Conservation (phyloP, 2,797 vertebrate species). For the Prunella strophiata region DNA sequence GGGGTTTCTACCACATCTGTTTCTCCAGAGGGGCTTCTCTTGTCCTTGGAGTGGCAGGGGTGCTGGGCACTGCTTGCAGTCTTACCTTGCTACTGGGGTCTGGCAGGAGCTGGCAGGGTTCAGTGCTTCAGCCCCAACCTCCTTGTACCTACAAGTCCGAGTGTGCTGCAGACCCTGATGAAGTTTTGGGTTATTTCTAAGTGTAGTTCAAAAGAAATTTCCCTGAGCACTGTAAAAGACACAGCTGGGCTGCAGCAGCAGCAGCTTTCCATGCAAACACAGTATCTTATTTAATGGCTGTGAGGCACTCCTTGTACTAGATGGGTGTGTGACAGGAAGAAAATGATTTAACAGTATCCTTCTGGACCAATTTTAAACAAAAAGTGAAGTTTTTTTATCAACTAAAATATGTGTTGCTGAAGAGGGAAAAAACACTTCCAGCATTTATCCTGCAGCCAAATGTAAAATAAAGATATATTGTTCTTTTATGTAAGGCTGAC, state of each 20-base stretch:
- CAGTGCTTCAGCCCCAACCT: neutral
- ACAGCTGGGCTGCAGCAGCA: neutral
- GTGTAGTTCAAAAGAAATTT: too few species aligned
- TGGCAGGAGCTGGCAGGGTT: neutral
- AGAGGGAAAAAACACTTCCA: neutral
- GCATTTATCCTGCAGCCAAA: neutral
- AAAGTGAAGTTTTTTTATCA: neutral
- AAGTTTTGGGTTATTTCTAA: neutral
- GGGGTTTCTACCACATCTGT: rapidly evolving
- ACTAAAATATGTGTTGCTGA: neutral
- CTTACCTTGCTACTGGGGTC: rapidly evolving
- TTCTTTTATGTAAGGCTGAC: neutral
- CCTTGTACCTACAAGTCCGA: neutral
- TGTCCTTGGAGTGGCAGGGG: neutral
- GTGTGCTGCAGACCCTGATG: neutral
- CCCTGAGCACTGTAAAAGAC: neutral
- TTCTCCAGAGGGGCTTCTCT: neutral
- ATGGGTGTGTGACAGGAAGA: neutral
- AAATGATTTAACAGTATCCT: neutral
- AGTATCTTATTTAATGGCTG: neutral
- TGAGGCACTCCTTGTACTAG: neutral
- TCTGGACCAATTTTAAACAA: neutral
- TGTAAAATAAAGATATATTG: neutral
- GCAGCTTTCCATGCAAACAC: neutral
- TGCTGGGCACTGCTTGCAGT: neutral